A percentile compares a stretch with the other conserved stretches of the same genome.
phyloP scores from a whole-genome alignment of 2,888 invertebrate species.

The Limnephilus marmoratus region DNA sequence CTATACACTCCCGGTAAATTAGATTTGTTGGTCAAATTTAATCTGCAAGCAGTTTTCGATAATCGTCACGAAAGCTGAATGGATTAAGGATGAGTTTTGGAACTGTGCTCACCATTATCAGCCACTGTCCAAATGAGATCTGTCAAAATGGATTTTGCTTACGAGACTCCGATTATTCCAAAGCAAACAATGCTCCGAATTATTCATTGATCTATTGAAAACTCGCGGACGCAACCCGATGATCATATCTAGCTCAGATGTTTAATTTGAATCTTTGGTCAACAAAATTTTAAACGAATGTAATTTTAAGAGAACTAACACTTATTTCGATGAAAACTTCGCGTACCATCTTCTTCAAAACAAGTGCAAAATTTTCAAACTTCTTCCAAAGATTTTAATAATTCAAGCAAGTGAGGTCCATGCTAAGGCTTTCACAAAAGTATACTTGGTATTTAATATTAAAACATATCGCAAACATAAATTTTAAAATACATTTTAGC shows the following conservation, averaged over 20 bases:
- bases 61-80: not conserved
- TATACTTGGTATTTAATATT: too few relatives aligned
- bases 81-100: not conserved
- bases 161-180: slow-evolving; percentile 54
- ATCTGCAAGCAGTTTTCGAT: not conserved
- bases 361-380: not conserved
- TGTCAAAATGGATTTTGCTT: slow-evolving; percentile 47
- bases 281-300: not conserved
- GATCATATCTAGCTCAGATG: not conserved
- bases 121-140: slow-evolving; percentile 1
- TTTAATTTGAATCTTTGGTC: not conserved
- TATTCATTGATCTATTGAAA: slow-evolving; percentile 56
- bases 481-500: too few relatives aligned
- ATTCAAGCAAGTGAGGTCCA: too few relatives aligned
- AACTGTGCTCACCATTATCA: not conserved
- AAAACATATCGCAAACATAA: too few relatives aligned
- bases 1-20: too few relatives aligned
- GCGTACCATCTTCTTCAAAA: not conserved
- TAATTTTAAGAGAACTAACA: not conserved
- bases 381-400: too few relatives aligned
- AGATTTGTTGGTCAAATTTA: too few relatives aligned
- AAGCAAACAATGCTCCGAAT: slow-evolving; percentile 60
- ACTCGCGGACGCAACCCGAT: not conserved
- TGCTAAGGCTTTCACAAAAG: too few relatives aligned
- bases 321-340: not conserved